These are phyloP conservation scores for Eretmochelys imbricata DNA, from an alignment of 2,113 vertebrate species.

Conservation along the genomic window DNA sequence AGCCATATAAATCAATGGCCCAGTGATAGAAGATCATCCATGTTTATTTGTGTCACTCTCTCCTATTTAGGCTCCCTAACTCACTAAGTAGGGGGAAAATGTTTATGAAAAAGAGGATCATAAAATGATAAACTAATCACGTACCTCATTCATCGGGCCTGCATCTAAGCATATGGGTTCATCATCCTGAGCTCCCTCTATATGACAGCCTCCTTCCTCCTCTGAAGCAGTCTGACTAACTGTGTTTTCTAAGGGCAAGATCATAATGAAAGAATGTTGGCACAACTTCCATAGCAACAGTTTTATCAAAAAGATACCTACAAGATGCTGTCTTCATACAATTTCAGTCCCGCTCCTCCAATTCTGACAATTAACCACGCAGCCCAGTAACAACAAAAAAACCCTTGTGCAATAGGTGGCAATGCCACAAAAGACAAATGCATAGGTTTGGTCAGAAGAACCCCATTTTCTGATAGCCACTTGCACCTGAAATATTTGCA, in stretches of 20 bases:
- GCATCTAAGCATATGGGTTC: neutral
- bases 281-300: neutral
- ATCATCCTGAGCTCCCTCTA: neutral
- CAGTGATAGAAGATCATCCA: neutral
- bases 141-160: conserved; percentile 24
- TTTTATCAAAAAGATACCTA: neutral
- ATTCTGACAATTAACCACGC: neutral
- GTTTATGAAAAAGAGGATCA: neutral
- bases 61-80: neutral
- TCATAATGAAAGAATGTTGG: neutral
- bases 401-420: neutral
- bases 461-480: neutral
- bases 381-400: neutral
- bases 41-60: neutral
- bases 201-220: neutral
- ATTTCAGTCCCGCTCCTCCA: neutral
- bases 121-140: neutral
- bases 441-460: neutral
- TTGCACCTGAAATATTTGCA: neutral
- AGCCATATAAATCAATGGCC: neutral
- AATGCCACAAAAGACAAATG: neutral
- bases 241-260: conserved; percentile 21
- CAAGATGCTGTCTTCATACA: neutral
- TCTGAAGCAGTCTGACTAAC: neutral
- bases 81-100: neutral